Evolutionary conservation across 2,113 vertebrate genomes (phyloP), one percentile per base, ranked within the genome.

Genomic region (Eptesicus fuscus): DNA sequence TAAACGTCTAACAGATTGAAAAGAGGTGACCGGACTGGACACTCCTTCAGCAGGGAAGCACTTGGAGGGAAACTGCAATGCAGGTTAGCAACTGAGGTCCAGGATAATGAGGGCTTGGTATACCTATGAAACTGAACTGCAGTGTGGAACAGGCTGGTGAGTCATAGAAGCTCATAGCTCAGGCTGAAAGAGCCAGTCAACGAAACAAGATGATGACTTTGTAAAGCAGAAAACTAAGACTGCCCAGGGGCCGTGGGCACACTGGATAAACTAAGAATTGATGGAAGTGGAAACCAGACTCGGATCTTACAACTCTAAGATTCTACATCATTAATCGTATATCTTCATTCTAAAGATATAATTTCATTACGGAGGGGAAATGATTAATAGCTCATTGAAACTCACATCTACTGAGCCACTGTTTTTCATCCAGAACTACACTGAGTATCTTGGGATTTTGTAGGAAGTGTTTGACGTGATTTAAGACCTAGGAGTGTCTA

Each of bases 1-100:
- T 95, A 69, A 95, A 93, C 74, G 90, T 97, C 73, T 69, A 88
- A 82, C 30, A 56, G 6, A 96, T 85, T 93, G 53, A 91, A 96
- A 88, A 17, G 8, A 14, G 90, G 70, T 71, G 90, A 53, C 91
- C 87, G 49, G 93, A 28, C 65, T 77, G 20, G 37, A 87, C 65
- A 84, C 65, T 56, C 90, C 25, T 86, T 93, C 56, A 90, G 79
- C 28, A 77, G 22, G 1, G 4, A 56, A 59, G 42, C 73, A 53
- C 35, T 80, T 83, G 23, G 47, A 35, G 12, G 30, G 79, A 92
- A 88, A 44, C 9, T 35, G 7, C 22, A 69, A 37, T 47, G 32
- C 74, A 35, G 14, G 65, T 79, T 78, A 56, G 67, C 37, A 80
- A 35, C 22, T 42, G 12, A 47, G 71, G 37, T 35, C 61, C 76